Evolutionary conservation across 1,140 invertebrate species (phyloP).

Genomic region (Pararge aegeria): DNA sequence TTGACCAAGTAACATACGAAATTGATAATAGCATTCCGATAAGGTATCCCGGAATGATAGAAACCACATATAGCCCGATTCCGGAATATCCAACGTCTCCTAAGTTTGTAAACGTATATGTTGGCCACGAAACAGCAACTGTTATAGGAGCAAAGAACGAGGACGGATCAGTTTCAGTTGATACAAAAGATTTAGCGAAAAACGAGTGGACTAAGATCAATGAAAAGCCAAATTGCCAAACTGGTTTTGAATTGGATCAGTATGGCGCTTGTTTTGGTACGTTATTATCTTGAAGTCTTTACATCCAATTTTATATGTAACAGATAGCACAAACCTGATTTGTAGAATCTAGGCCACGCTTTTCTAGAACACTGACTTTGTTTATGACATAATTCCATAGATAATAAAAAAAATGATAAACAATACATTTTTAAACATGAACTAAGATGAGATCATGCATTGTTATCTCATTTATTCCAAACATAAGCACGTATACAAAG

Average conservation of each 20-base stretch:
- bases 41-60: slow-evolving; percentile 23
- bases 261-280: slow-evolving; percentile 69
- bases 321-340: too few relatives aligned
- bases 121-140: slow-evolving; percentile 43
- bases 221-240: slow-evolving; percentile 61
- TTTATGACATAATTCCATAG: too few relatives aligned
- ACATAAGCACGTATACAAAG: too few relatives aligned
- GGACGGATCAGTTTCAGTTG: slow-evolving; percentile 54
- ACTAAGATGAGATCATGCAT: too few relatives aligned
- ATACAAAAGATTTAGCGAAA: slow-evolving; percentile 52
- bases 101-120: slow-evolving; percentile 43
- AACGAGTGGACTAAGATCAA: slow-evolving; percentile 62
- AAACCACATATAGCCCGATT: slow-evolving; percentile 35
- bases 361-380: too few relatives aligned
- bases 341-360: too few relatives aligned
- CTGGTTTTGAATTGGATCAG: slow-evolving; percentile 79
- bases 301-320: neutral
- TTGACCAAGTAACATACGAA: neutral
- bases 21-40: slow-evolving; percentile 4
- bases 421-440: too few relatives aligned
- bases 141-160: slow-evolving; percentile 40
- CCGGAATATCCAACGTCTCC: slow-evolving; percentile 34
- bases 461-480: too few relatives aligned
- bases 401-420: too few relatives aligned
- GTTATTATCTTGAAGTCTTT: slow-evolving; percentile 10